Conservation (phyloP, 2,888 invertebrate species). For the Torymus auratus region DNA sequence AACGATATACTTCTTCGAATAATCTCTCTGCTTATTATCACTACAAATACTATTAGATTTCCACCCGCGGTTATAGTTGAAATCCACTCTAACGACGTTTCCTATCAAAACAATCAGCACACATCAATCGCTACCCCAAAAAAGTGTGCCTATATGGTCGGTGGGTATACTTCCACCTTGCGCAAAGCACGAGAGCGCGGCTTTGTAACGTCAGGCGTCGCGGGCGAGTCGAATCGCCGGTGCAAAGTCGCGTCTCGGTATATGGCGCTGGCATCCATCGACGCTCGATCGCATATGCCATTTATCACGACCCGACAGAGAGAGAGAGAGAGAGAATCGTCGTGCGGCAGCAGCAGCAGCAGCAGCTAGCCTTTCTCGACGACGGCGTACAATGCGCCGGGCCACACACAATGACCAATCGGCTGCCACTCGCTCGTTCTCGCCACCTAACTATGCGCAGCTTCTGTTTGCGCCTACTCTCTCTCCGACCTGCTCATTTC, state of each 20-base stretch:
- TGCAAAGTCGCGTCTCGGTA: slow-evolving; percentile 24
- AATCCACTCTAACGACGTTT: no score
- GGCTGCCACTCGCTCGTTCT: neutral
- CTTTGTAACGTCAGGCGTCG: slow-evolving; percentile 39
- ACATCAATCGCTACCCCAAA: no score
- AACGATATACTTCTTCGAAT: no score
- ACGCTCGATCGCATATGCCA: slow-evolving; percentile 66
- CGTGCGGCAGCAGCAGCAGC: slow-evolving; percentile 56
- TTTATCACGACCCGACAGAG: slow-evolving; percentile 65
- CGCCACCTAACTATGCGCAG: neutral
- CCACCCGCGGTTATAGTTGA: no score
- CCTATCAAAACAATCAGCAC: no score
- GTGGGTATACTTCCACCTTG: no score
- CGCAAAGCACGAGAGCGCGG: neutral
- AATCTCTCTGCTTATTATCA: no score
- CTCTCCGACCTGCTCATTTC: no score
- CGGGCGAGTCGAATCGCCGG: neutral
- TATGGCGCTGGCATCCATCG: slow-evolving; percentile 59
- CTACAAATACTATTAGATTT: no score
- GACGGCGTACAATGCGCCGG: slow-evolving; percentile 9
- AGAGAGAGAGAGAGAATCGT: no score
- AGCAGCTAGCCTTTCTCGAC: slow-evolving; percentile 16
- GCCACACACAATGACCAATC: neutral
- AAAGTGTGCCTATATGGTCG: no score
- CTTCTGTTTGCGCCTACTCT: no score